Conservation (phyloP, 2,113 vertebrate species). For the Gallinago undulata region DNA sequence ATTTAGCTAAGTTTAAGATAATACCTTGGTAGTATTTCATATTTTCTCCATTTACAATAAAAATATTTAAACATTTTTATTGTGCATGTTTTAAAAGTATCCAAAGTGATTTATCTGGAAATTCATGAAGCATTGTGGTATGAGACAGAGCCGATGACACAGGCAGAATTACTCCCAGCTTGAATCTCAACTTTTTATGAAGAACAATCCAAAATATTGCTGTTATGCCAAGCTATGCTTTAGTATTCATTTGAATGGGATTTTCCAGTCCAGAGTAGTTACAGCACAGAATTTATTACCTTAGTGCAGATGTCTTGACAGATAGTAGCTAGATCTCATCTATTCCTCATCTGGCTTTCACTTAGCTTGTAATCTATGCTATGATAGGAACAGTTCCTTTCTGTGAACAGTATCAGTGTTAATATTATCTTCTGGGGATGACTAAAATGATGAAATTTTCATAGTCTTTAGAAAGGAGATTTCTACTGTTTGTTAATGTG, state of each 20-base stretch:
- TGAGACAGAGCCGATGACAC: not conserved
- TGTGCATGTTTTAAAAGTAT: too few relatives aligned
- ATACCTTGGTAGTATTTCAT: not conserved
- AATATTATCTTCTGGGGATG: not conserved
- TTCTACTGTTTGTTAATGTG: not conserved
- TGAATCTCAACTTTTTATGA: not conserved
- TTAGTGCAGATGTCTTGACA: not conserved
- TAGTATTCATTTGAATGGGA: not conserved
- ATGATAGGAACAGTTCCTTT: not conserved
- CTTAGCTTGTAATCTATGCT: not conserved
- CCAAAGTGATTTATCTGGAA: not conserved
- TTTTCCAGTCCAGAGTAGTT: not conserved
- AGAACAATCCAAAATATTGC: not conserved
- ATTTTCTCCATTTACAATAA: not conserved
- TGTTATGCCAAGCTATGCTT: not conserved
- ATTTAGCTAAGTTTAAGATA: not conserved
- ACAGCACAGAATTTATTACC: not conserved
- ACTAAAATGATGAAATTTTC: not conserved
- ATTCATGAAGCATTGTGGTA: not conserved
- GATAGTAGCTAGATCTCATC: not conserved
- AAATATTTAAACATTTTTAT: not conserved
- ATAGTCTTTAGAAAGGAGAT: not conserved
- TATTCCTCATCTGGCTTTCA: not conserved
- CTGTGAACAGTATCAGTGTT: not conserved
- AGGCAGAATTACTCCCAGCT: not conserved